Evolutionary conservation across 1,140 invertebrate genomes (phyloP).

Genomic region (Macrobrachium nipponense): DNA sequence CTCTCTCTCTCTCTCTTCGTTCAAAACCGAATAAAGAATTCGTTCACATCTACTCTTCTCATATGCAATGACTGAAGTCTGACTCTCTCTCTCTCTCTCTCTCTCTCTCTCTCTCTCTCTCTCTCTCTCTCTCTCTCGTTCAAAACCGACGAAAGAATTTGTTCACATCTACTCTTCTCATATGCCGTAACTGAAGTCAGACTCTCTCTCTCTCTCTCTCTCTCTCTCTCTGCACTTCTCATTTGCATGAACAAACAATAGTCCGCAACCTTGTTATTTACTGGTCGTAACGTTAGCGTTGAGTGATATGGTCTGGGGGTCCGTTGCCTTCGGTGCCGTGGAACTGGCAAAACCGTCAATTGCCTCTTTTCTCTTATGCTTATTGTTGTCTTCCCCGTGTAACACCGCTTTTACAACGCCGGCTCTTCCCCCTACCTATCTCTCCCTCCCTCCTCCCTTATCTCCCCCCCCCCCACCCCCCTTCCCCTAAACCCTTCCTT

Average conservation of each 20-base stretch:
- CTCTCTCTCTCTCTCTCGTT: no score
- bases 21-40: no score
- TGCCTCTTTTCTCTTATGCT: slow-evolving; percentile 21
- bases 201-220: not conserved
- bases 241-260: slow-evolving; percentile 24
- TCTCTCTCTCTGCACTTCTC: not conserved
- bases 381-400: slow-evolving; percentile 16
- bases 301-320: slow-evolving; percentile 5
- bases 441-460: not conserved
- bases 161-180: not conserved
- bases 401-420: not conserved
- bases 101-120: no score
- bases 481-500: not conserved
- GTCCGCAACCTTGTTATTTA: slow-evolving; percentile 23
- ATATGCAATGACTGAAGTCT: not conserved
- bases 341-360: slow-evolving; percentile 6
- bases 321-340: no score
- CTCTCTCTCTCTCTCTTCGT: no score
- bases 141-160: no score
- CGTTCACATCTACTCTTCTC: no score
- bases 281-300: slow-evolving; percentile 15
- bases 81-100: not conserved
- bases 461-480: not conserved
- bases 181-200: not conserved
- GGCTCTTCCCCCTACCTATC: not conserved